Evolutionary conservation across 2,797 vertebrate species (phyloP).

Genomic region (Xiphorhynchus erythropygius): DNA sequence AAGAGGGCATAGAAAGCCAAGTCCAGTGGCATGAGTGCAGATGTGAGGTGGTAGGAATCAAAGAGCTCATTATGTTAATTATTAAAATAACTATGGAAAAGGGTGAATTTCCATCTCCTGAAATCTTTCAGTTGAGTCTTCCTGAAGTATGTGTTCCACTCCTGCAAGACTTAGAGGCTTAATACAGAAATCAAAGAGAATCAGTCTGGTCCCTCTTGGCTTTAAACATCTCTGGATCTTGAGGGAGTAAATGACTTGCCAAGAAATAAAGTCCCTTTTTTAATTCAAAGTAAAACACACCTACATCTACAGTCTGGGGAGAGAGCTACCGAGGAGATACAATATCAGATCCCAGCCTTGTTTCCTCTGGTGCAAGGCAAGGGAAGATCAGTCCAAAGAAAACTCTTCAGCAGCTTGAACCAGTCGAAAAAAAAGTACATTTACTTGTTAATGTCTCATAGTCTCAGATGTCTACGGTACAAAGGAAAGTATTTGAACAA

Average conservation of each 20-base stretch:
- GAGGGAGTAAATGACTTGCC: neutral
- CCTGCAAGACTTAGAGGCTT: neutral
- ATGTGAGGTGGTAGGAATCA: neutral
- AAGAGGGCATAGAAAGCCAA: neutral
- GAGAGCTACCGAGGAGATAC: neutral
- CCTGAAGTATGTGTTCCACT: neutral
- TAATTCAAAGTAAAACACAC: neutral
- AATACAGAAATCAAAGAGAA: neutral
- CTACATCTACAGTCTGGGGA: neutral
- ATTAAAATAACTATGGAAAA: neutral
- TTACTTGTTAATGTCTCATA: slow-evolving; percentile 42
- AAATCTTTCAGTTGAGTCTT: neutral
- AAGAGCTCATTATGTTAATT: neutral
- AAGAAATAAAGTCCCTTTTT: neutral
- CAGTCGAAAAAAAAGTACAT: slow-evolving; percentile 5
- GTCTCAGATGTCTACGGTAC: slow-evolving; percentile 38
- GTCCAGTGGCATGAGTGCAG: neutral
- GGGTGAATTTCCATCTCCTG: neutral
- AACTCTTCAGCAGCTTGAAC: slow-evolving; percentile 27
- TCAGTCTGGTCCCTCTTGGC: neutral
- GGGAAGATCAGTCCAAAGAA: slow-evolving; percentile 35
- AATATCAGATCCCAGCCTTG: neutral
- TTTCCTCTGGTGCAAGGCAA: slow-evolving; percentile 1
- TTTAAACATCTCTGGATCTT: neutral
- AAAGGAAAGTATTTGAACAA: slow-evolving; percentile 64